Conservation (phyloP, 2,888 invertebrate genomes). For the Spisula solida region DNA sequence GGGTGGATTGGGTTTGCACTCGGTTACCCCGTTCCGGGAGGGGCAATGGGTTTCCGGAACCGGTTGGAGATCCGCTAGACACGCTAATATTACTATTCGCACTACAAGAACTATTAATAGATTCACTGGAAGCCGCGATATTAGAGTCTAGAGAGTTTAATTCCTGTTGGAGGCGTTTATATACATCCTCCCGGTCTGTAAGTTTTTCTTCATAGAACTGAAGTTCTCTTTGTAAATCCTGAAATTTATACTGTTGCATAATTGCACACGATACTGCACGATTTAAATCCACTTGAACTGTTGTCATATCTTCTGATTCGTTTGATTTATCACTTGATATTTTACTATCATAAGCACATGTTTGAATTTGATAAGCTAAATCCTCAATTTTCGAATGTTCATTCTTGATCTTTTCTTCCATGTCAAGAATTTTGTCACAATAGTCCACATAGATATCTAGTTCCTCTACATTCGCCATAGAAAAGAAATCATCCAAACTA, state of each 20-base stretch:
- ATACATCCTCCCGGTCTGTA: conserved; percentile 62
- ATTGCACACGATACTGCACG: conserved; percentile 79
- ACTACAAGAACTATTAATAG: conserved; percentile 49
- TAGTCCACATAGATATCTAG: conserved; percentile 91
- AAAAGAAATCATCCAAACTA: conserved; percentile 88
- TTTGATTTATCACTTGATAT: conserved; percentile 33
- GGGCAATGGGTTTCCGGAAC: conserved; percentile 53
- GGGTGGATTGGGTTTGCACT: conserved; percentile 18
- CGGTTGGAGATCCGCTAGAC: conserved; percentile 20
- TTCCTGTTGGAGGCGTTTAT: conserved; percentile 72
- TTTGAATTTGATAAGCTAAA: conserved; percentile 89
- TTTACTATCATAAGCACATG: conserved; percentile 63
- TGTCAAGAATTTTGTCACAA: conserved; percentile 92
- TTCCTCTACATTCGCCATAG: conserved; percentile 90
- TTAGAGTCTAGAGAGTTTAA: conserved; percentile 64
- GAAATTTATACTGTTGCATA: conserved; percentile 80
- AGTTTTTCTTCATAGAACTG: conserved; percentile 76
- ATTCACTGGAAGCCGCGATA: conserved; percentile 40
- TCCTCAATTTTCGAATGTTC: conserved; percentile 92
- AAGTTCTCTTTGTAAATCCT: conserved; percentile 77
- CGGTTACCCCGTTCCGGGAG: conserved; percentile 58
- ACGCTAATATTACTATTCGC: conserved; percentile 31
- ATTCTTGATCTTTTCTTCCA: conserved; percentile 92
- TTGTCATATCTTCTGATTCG: conserved; percentile 65
- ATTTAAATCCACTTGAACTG: conserved; percentile 77